phyloP scores from a whole-genome alignment of 2,113 vertebrate species.

The Takifugu flavidus region DNA sequence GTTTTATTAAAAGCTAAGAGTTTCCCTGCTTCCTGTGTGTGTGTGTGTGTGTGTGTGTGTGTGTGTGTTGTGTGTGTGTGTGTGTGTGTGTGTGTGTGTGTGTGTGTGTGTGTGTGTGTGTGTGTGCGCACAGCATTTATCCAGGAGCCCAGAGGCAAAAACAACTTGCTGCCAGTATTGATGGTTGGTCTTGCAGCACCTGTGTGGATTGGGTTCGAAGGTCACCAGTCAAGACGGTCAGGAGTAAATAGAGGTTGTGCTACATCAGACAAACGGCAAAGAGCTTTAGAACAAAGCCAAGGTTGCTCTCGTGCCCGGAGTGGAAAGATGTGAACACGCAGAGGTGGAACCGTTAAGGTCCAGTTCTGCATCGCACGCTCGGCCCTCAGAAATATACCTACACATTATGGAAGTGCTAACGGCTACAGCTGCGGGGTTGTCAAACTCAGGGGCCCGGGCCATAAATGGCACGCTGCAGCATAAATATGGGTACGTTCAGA shows the following conservation, averaged over 20 bases:
- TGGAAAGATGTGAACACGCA: slow-evolving; percentile 20
- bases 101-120: background rate
- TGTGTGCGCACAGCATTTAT: slow-evolving; percentile 71
- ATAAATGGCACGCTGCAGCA: too few relatives aligned
- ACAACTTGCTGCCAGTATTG: slow-evolving; percentile 73
- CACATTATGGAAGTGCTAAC: too few relatives aligned
- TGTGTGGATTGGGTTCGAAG: slow-evolving; percentile 74
- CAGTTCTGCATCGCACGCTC: background rate
- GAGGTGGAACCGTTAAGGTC: too few relatives aligned
- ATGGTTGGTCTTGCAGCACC: slow-evolving; percentile 63
- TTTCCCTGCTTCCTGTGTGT: background rate
- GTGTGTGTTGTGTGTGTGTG: background rate
- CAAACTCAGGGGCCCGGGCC: too few relatives aligned
- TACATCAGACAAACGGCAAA: slow-evolving; percentile 69
- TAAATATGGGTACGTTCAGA: too few relatives aligned
- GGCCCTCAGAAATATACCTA: too few relatives aligned
- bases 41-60: background rate
- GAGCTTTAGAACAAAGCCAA: slow-evolving; percentile 71
- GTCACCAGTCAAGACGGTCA: slow-evolving; percentile 72
- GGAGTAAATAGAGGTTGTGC: slow-evolving; percentile 76
- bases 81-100: background rate
- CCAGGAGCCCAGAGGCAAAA: slow-evolving; percentile 63
- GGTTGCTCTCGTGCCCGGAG: slow-evolving; percentile 28
- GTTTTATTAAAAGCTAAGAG: too few relatives aligned
- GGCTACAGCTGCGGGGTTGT: too few relatives aligned